A percentile compares a stretch with the other conserved stretches of the same genome.
phyloP scores from a whole-genome alignment of 2,888 invertebrate species.

The Tachina lurida region DNA sequence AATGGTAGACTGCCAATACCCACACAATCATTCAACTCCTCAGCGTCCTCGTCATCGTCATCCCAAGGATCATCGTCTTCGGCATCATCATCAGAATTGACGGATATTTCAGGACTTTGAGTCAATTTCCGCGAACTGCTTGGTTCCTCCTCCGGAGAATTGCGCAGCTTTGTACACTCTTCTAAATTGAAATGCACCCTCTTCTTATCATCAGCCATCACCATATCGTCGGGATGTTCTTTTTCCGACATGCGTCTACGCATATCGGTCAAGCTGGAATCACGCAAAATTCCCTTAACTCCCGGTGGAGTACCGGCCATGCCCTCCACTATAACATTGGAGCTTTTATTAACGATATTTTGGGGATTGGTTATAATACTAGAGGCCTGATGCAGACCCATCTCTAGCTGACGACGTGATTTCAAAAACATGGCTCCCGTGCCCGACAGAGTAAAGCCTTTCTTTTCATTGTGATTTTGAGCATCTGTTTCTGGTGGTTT shows the following conservation, averaged over 20 bases:
- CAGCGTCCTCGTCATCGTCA: conserved; percentile 80
- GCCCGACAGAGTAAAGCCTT: conserved; percentile 84
- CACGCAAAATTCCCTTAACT: conserved; percentile 86
- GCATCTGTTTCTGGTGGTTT: conserved; percentile 53
- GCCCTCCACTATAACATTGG: conserved; percentile 69
- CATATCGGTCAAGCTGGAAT: conserved; percentile 84
- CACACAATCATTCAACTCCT: conserved; percentile 74
- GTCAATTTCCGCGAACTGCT: conserved; percentile 76
- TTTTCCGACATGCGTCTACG: conserved; percentile 76
- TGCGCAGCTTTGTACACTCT: conserved; percentile 75
- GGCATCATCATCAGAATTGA: conserved; percentile 77
- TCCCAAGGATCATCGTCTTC: conserved; percentile 78
- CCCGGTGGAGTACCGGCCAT: conserved; percentile 73
- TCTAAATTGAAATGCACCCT: conserved; percentile 87
- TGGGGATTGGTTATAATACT: conserved; percentile 67
- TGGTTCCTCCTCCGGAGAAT: conserved; percentile 78
- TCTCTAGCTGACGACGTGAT: conserved; percentile 81
- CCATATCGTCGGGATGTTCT: conserved; percentile 64
- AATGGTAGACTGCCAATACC: conserved; percentile 66
- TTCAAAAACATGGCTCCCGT: conserved; percentile 87
- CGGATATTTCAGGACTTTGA: conserved; percentile 78
- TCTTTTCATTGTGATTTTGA: conserved; percentile 75
- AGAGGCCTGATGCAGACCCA: conserved; percentile 72
- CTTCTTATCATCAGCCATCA: conserved; percentile 87
- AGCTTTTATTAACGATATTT: conserved; percentile 42